These are phyloP conservation scores for Melipona quadrifasciata DNA, from an alignment of 1,140 invertebrate species.

Conservation along the genomic window DNA sequence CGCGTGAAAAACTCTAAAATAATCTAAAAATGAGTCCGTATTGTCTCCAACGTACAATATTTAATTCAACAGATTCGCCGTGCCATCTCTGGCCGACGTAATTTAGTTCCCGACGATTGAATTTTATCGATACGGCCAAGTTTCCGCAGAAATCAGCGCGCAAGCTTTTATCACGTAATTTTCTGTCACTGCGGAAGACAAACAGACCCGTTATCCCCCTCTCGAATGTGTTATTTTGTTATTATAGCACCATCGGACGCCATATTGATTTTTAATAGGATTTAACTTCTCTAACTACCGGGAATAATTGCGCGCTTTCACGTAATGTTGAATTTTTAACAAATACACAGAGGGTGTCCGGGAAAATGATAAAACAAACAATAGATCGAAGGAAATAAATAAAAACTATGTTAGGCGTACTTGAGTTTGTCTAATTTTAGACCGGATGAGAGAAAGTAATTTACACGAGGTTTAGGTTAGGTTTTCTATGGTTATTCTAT, in stretches of 20 bases:
- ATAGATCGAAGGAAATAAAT: no score
- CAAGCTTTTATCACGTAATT: neutral
- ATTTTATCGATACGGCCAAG: slow-evolving; percentile 9
- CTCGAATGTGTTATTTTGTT: neutral
- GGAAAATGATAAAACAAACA: no score
- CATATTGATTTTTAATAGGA: neutral
- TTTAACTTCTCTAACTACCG: neutral
- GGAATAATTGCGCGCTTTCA: neutral
- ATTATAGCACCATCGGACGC: neutral
- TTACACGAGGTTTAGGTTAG: no score
- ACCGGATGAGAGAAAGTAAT: no score
- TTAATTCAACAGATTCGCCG: neutral
- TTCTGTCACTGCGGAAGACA: neutral
- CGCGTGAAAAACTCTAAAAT: neutral
- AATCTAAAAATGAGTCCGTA: neutral
- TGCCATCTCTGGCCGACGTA: neutral
- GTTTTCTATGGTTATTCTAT: no score
- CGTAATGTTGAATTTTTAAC: neutral
- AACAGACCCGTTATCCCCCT: neutral
- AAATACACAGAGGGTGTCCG: neutral
- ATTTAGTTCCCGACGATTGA: neutral
- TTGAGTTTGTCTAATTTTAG: no score
- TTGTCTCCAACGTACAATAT: neutral
- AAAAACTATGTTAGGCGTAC: no score
- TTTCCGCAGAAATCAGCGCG: neutral